Evolutionary conservation across 2,113 vertebrate species (phyloP), one percentile per base, ranked within the genome.

Genomic region (Silurus glanis): DNA sequence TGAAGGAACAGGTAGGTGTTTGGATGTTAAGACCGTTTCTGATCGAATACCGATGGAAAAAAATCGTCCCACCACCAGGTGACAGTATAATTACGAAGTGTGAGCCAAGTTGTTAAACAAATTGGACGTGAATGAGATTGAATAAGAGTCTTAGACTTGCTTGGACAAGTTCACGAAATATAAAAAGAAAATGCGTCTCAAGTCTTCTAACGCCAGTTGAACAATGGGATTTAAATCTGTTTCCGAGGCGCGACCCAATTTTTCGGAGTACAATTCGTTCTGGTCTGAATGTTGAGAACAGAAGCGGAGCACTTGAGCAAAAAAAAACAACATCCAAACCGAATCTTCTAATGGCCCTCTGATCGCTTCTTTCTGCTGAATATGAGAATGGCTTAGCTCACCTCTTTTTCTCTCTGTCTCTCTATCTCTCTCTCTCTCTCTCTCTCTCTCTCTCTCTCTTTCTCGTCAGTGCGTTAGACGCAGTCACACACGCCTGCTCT

Each of bases 401-500:
- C 81, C 86, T 82, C 75, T 75, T 9, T 37, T 25, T 61, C 28
- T 45, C 25, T 59, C 62, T 66, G 21, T 66, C 62, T 66, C 62
- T 66, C 23, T 66, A 23, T 23, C 14, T 61, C 9, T 61, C 59
- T 14, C 12, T 66, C 23, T 66, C 62, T 23, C 14, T 61, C 9
- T 61, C 59, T 14, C 12, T 61, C 59, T 61, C 6, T 61, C 13
- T 61, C 59, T 1, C 59, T 61, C 3, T 61, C 75, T 37, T 19
- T 82, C 74, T 86, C 66, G 21, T 37, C 37, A 37, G 37, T 37
- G 37, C 49, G 23, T 58, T 58, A 37, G 55, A 56, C 19, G 28
- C 76, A 79, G 85, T 87, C 85, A 88, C 90, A 87, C 83, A 53
- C 51, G 74, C 61, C 47, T 87, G 88, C 86, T 80, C 86, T 87